Evolutionary conservation across 1,140 invertebrate species (phyloP).

Genomic region (Prorops nasuta): DNA sequence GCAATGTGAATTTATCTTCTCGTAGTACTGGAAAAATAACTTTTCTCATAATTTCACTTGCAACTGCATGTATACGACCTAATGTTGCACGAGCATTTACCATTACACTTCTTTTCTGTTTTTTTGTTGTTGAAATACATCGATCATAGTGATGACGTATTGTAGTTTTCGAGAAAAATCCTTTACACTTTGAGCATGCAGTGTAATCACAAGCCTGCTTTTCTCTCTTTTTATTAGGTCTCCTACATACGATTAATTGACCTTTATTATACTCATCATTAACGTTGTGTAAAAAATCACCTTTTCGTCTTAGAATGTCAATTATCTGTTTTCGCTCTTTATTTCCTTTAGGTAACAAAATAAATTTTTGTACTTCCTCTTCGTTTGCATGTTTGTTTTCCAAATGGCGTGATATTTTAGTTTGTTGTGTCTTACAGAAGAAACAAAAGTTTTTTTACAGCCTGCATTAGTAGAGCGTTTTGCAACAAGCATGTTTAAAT

Average conservation of each 20-base stretch:
- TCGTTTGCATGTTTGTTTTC: conserved; percentile 14
- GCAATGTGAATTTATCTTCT: conserved; percentile 9
- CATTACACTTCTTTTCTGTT: conserved; percentile 4
- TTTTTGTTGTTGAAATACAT: conserved; percentile 5
- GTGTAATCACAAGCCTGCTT: conserved; percentile 14
- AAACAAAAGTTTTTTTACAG: conserved; percentile 24
- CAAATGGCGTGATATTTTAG: conserved; percentile 20
- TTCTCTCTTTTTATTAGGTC: conserved; percentile 4
- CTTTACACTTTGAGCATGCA: conserved; percentile 15
- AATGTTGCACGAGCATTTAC: conserved; percentile 3
- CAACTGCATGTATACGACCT: not conserved
- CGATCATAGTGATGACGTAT: conserved; percentile 9
- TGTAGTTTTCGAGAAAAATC: conserved; percentile 14
- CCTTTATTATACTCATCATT: conserved; percentile 12
- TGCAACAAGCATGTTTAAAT: conserved; percentile 4
- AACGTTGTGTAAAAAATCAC: conserved; percentile 20
- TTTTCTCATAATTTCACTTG: not conserved
- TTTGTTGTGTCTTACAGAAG: conserved; percentile 19
- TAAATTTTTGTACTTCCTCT: conserved; percentile 18
- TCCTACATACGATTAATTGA: conserved; percentile 20
- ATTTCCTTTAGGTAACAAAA: not conserved
- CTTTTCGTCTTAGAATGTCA: conserved; percentile 13
- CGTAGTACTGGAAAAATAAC: conserved; percentile 12
- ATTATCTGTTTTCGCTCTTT: conserved; percentile 12
- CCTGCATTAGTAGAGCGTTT: not conserved